Base-by-base conservation (phyloP, 2,797 vertebrate species). In the Melanogrammus aeglefinus region DNA sequence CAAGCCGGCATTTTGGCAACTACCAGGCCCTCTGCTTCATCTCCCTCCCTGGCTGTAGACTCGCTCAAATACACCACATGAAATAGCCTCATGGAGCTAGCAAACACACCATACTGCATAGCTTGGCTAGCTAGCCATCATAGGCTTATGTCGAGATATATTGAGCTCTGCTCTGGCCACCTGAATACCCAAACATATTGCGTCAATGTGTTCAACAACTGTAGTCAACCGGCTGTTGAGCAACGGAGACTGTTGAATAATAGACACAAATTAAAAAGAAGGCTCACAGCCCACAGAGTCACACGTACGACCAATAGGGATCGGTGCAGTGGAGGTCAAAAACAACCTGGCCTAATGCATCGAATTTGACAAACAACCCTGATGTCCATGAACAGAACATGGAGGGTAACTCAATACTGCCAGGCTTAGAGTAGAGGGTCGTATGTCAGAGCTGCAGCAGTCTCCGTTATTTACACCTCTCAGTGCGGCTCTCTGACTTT, bases 51-150 rank as follows among this genome's bases (percentile, higher is more conserved):
- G 24, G 63, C 63, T 69, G 63, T 69, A 69, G n/a, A 69, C 63
- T 27, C 24, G 63, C 21, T 24, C 12, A 8, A n/a, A 71, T 39
- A 84, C 83, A 80, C 70, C 76, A 81, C 77, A 80, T 70, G 73
- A 75, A 51, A 74, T 6, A 38, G 76, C 80, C 31, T 71, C 66
- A 31, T 73, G 44, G 77, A 74, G 29, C 77, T 63, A 75, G 41
- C 72, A 80, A 76, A 75, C 13, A 75, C 13, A 1, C 27, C 80
- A 77, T 82, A 77, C 24, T 84, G 66, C 35, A 78, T 73, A 72
- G 76, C 7, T 39, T 9, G 38, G 9, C 38, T 77, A 72, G 76
- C 84, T 84, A 24, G 57, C 57, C 57, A 63, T 51, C 47, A 51
- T 16, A 44, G 41, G 41, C 41, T 44, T 44, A 44, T 4, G 47